Percentiles rank a stretch among this genome's conserved stretches.
Conservation (phyloP, 2,797 vertebrate species). For the Enteromius trimaculatus region DNA sequence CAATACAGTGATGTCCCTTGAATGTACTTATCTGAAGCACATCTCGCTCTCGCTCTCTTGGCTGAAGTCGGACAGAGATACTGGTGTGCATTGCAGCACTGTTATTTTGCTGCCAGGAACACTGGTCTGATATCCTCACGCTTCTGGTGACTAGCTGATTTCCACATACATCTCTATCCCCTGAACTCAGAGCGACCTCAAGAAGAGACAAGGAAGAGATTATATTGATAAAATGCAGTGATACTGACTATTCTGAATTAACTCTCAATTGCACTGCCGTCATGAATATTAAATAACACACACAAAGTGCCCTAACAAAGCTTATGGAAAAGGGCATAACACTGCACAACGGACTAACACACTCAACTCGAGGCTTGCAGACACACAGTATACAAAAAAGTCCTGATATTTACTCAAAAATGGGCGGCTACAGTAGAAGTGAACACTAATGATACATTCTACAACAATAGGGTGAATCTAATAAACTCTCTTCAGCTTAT, state of each 20-base stretch:
- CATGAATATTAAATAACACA: constrained; percentile 26
- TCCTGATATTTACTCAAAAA: constrained; percentile 61
- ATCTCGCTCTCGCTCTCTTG: neutral
- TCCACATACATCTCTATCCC: constrained; percentile 37
- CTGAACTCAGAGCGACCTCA: constrained; percentile 21
- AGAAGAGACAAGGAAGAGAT: neutral
- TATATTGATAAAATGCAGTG: neutral
- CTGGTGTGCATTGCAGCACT: constrained; percentile 24
- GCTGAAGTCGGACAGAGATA: constrained; percentile 16
- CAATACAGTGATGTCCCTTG: constrained; percentile 17
- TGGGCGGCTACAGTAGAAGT: constrained; percentile 60
- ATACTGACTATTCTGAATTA: constrained; percentile 27
- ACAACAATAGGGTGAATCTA: neutral
- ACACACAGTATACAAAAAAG: constrained; percentile 60
- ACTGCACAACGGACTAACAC: constrained; percentile 2
- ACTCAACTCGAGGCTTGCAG: constrained; percentile 16
- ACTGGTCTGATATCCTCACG: constrained; percentile 7
- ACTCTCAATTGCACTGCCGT: constrained; percentile 7
- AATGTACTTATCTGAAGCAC: constrained; percentile 14
- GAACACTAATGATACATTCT: constrained; percentile 16
- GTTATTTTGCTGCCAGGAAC: constrained; percentile 20
- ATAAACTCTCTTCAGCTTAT: constrained; percentile 14
- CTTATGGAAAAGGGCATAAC: neutral
- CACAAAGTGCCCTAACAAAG: neutral
- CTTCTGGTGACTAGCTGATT: constrained; percentile 27